Conservation (phyloP, 2,113 vertebrate genomes). For the Sceloporus tristichus region DNA sequence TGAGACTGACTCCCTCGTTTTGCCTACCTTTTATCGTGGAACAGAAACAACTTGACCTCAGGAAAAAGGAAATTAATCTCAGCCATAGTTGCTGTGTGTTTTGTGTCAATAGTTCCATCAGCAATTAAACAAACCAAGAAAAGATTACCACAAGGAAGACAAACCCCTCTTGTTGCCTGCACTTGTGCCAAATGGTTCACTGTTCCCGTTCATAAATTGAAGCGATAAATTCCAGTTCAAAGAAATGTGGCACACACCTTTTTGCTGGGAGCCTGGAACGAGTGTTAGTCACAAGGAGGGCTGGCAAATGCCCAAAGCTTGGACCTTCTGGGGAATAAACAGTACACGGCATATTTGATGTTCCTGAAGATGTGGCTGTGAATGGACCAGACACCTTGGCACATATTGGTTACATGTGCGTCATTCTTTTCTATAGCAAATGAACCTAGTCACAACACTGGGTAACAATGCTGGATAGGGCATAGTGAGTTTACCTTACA, state of each 20-base stretch:
- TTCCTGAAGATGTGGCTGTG: background rate
- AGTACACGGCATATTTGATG: background rate
- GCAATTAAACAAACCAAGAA: constrained; percentile 48
- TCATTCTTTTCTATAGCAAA: background rate
- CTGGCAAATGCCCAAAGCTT: background rate
- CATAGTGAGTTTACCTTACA: background rate
- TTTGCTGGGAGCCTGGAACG: background rate
- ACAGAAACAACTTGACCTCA: constrained; percentile 68
- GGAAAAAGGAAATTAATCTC: constrained; percentile 57
- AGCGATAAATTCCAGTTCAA: constrained; percentile 10
- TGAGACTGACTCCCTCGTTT: constrained; percentile 7
- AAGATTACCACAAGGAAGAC: constrained; percentile 36
- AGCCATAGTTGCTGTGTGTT: constrained; percentile 57
- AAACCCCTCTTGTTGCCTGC: constrained; percentile 45
- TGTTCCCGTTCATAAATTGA: background rate
- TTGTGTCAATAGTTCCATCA: constrained; percentile 65
- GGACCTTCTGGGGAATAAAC: background rate
- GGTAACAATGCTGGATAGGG: background rate
- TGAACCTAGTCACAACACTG: background rate
- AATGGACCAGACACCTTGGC: background rate
- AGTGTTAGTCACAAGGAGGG: background rate
- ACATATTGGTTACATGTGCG: background rate
- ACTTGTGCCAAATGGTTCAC: background rate
- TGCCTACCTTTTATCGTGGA: constrained; percentile 40
- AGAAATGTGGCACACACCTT: background rate